Conservation (phyloP, 64 coral and sea anemone species). For the Catalaphyllia jardinei region DNA sequence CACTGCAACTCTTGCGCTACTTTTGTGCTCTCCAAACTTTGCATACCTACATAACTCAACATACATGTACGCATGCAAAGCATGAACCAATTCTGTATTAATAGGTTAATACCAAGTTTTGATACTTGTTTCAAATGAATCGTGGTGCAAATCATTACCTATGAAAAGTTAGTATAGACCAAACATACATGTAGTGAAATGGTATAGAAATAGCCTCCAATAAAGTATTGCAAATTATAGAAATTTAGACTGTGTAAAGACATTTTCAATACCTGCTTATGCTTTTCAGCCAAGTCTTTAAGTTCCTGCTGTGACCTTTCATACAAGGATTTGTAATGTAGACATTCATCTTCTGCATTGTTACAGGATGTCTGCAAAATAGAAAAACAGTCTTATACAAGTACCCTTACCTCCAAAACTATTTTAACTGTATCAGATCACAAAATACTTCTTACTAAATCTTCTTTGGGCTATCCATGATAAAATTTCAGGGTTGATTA, state of each 20-base stretch:
- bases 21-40: too few species aligned
- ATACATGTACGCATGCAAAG: too few species aligned
- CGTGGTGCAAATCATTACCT: too few species aligned
- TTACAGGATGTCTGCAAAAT: constrained; percentile 67
- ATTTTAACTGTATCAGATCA: not conserved
- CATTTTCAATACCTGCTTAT: constrained; percentile 67
- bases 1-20: too few species aligned
- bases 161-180: too few species aligned
- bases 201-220: too few species aligned
- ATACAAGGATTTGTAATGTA: constrained; percentile 87
- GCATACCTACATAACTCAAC: too few species aligned
- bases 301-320: constrained; percentile 90
- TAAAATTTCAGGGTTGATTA: not conserved
- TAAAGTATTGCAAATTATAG: not conserved
- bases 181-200: too few species aligned
- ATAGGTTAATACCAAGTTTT: too few species aligned
- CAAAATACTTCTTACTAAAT: not conserved
- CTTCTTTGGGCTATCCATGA: not conserved
- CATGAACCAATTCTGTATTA: too few species aligned
- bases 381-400: not conserved
- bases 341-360: constrained; percentile 94
- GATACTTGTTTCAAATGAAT: too few species aligned
- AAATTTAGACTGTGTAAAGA: not conserved
- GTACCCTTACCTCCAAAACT: not conserved
- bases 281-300: constrained; percentile 85